Evolutionary conservation across 2,113 vertebrate genomes (phyloP).

Genomic region (Lanius collurio): DNA sequence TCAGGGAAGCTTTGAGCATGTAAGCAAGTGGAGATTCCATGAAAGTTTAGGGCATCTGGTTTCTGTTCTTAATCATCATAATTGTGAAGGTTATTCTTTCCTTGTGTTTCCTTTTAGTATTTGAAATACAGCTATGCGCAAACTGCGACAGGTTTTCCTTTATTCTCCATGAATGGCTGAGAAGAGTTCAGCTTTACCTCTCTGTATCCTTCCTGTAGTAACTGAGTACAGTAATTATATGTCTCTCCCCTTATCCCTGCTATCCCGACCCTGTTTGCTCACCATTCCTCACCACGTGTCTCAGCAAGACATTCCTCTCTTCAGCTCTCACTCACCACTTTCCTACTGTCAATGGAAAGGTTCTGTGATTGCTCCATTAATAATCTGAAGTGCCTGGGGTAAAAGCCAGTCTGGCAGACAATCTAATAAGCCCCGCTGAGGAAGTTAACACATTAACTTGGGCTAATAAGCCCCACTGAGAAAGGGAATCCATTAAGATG

Average conservation of each 20-base stretch:
- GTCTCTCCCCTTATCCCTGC: not conserved
- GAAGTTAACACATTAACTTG: not conserved
- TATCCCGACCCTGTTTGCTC: not conserved
- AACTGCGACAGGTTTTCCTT: fast-evolving
- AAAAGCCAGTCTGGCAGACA: not conserved
- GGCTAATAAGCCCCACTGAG: not conserved
- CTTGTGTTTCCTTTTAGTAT: not conserved
- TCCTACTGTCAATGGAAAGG: not conserved
- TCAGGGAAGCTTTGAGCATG: not conserved
- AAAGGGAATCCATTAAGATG: not conserved
- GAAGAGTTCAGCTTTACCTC: not conserved
- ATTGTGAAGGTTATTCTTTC: not conserved
- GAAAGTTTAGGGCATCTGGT: not conserved
- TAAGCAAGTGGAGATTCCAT: not conserved
- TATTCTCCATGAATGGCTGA: not conserved
- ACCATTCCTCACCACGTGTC: not conserved
- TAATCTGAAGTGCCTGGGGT: not conserved
- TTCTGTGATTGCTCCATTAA: not conserved
- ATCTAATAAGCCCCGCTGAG: not conserved
- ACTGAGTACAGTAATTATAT: not conserved
- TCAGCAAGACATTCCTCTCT: not conserved
- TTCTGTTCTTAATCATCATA: not conserved
- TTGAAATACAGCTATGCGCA: not conserved
- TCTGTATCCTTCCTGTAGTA: not conserved
- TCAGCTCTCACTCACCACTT: not conserved